A percentile compares a stretch with the other conserved stretches of the same genome.
phyloP scores from a whole-genome alignment of 2,797 vertebrate genomes.

The Trachurus trachurus region DNA sequence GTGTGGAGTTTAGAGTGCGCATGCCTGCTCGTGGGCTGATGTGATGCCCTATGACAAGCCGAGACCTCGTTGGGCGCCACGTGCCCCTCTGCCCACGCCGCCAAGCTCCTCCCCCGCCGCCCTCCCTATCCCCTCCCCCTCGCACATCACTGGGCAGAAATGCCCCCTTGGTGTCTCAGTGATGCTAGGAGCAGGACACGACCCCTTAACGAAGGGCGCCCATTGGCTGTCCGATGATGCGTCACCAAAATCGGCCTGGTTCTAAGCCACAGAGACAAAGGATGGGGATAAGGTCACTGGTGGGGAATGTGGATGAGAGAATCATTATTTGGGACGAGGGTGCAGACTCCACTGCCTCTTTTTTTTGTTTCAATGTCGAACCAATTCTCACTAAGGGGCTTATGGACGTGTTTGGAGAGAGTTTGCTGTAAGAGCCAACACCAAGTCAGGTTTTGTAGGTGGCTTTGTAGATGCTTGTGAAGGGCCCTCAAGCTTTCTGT shows the following conservation, averaged over 20 bases:
- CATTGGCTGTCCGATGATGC: conserved; percentile 77
- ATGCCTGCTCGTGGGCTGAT: conserved; percentile 73
- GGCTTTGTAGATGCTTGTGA: not conserved
- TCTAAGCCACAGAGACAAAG: conserved; percentile 71
- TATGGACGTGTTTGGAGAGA: not conserved
- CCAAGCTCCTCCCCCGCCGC: conserved; percentile 56
- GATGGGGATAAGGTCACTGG: conserved; percentile 48
- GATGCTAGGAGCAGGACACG: conserved; percentile 55
- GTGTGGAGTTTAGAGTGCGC: conserved; percentile 21
- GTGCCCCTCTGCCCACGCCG: conserved; percentile 53
- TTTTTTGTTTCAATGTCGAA: not conserved
- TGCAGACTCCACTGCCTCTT: not conserved
- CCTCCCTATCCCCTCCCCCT: conserved; percentile 19
- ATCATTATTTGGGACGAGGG: conserved; percentile 14
- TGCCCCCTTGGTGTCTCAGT: conserved; percentile 31
- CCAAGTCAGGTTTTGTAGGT: not conserved
- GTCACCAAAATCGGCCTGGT: conserved; percentile 68
- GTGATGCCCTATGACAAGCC: conserved; percentile 80
- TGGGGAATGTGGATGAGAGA: conserved; percentile 40
- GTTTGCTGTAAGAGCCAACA: not conserved
- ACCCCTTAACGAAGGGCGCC: conserved; percentile 41
- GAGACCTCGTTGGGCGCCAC: conserved; percentile 69
- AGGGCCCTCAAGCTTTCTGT: conserved; percentile 1
- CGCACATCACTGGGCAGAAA: conserved; percentile 73
- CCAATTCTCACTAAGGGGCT: not conserved